A percentile compares a stretch with the other conserved stretches of the same genome.
Conservation (phyloP, 1,140 invertebrate genomes). For the Leptinotarsa lineolata region DNA sequence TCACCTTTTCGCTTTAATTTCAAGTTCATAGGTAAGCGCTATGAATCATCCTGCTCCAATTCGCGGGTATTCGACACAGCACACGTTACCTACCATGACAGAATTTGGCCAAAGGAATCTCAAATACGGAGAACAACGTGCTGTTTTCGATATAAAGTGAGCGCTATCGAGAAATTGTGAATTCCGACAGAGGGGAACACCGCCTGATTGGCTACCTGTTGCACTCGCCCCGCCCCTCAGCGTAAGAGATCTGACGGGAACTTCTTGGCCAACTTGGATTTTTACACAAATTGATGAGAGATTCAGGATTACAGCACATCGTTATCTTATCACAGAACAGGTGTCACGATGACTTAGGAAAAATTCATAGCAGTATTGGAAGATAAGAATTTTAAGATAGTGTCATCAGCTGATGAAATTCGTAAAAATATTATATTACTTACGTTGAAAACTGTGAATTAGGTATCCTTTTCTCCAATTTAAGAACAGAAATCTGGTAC, state of each 20-base stretch:
- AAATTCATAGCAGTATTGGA: not conserved
- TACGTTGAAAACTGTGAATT: conserved; percentile 40
- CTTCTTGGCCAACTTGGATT: not conserved
- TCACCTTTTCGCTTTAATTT: conserved; percentile 16
- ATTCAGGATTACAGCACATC: no score
- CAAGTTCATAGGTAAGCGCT: conserved; percentile 22
- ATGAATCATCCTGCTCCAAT: conserved; percentile 23
- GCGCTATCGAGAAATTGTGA: conserved; percentile 29
- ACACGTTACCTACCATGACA: not conserved
- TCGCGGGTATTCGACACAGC: not conserved
- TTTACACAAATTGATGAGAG: no score
- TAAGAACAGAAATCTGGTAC: conserved; percentile 28
- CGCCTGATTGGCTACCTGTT: conserved; percentile 49
- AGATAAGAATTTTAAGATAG: not conserved
- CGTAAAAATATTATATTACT: conserved; percentile 23
- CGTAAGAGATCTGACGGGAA: conserved; percentile 5
- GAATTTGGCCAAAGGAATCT: conserved; percentile 17
- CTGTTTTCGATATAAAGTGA: conserved; percentile 30
- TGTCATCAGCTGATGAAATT: not conserved
- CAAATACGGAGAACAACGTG: conserved; percentile 28
- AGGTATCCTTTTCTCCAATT: conserved; percentile 32
- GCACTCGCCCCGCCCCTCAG: conserved; percentile 38
- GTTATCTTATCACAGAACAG: no score
- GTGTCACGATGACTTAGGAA: no score
- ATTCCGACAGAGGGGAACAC: conserved; percentile 31